Base-by-base conservation (phyloP, 2,888 invertebrate species). In the Ochropleura plecta region DNA sequence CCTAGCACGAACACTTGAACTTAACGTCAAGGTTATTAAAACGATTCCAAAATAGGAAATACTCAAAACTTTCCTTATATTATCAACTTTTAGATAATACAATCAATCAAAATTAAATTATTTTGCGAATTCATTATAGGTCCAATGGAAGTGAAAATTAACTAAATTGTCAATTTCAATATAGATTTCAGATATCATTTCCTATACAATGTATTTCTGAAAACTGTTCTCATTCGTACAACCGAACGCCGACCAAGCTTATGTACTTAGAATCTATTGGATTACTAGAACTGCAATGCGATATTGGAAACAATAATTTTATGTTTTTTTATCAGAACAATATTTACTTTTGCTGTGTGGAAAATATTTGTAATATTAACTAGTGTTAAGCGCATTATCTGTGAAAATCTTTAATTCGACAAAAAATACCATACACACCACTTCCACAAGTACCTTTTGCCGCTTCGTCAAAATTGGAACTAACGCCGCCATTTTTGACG, bases 221-320 rank as follows among this genome's bases (percentile, higher is more conserved):
- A 51, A 81, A 67, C 53, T 46, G 53, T 20, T 59, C 49, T 64
- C 68, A 40, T 76, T 76, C 12, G 18, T 70, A 64, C 48, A 12
- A 81, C 12, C n/a, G 67, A 68, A 65, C 81, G 49, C 46, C 51
- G 42, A 44, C 78, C 65, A 49, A 57, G 82, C 81, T 73, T 62
- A 81, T 64, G 68, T 79, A 82, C 81, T 66, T 68, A 65, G 73
- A 64, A 73, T 30, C 53, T 73, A 80, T 76, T 65, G 71, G 63
- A 76, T 84, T 74, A 83, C 55, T 53, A 40, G 76, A 81, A 83
- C 73, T 73, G 70, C 64, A 85, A 70, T 65, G 62, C 64, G 66
- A 64, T 78, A 78, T 68, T 73, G 74, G 74, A 83, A 83, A 66
- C 65, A 55, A 83, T 76, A 69, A 76, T 51, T 30, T 30, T 81